Base-by-base conservation (phyloP, 30 jellyfish, hydroid and myxozoan genomes). In the Nemopilema nomurai region DNA sequence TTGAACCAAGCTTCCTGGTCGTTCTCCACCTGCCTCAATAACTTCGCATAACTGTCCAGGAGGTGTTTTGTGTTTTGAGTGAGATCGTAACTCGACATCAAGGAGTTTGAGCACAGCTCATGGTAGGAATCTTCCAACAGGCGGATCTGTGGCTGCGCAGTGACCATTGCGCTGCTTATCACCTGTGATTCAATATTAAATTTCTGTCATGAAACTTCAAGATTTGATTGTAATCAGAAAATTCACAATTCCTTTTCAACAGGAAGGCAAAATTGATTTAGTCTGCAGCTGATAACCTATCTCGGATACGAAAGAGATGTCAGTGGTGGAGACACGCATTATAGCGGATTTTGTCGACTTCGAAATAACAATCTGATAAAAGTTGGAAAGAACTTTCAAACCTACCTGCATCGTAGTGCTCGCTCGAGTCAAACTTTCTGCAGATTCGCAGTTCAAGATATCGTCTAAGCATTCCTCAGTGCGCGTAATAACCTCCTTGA, bases 401-500 rank as follows among this genome's bases (percentile, higher is more conserved):
- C 63, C 49, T 19, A 66, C 89, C 81, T 64, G 82, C 27, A 79
- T 19, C 18, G 33, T 0, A 23, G 28, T 8, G 3, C 65, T 80
- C 18, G 81, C 81, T 4, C 50, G 80, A 21, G 19, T 49, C 21
- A 79, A 41, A 41, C 71, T 1, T 50, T 51, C 66, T 0, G 64
- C 31, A 6, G 81, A 79, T 25, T 79, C 73, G n/a, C 53, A 63
- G 22, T 7, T 51, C 18, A 8, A 16, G 17, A 79, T 32, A 9
- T 79, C 81, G 18, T 66, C 62, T 49, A 79, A 25, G 8, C 63
- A 66, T 41, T 28, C 32, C 33, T 79, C 79, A 33, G 89, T 81
- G 49, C 63, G 24, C 16, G 41, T 50, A 4, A 62, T 30, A 41
- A 65, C 30, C 8, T n/a, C 81, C 19, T 17, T 65, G n/a, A 79